Evolutionary conservation across 2,113 vertebrate genomes (phyloP).

Genomic region (Chionis minor): DNA sequence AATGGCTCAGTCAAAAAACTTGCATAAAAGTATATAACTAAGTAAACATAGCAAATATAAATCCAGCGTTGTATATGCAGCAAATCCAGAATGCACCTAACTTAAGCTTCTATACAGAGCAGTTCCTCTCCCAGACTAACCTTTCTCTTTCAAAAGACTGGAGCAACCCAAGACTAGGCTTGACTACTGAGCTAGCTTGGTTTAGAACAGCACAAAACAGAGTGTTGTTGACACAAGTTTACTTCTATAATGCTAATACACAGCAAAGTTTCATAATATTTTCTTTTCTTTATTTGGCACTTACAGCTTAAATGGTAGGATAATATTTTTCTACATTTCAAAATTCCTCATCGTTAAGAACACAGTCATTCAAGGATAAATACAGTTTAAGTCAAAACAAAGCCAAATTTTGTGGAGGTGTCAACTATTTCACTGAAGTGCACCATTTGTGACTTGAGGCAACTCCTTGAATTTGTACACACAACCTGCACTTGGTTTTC

Average conservation of each 20-base stretch:
- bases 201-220: background rate
- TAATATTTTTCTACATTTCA: background rate
- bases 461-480: background rate
- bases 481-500: background rate
- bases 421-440: background rate
- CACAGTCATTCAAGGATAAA: background rate
- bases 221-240: background rate
- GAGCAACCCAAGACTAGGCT: background rate
- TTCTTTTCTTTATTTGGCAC: background rate
- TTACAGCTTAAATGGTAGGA: background rate
- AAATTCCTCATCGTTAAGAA: background rate
- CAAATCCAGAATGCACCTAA: background rate
- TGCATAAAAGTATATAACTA: background rate
- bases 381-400: background rate
- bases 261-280: background rate
- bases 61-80: background rate
- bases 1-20: background rate
- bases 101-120: background rate
- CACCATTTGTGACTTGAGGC: background rate
- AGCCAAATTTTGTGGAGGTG: background rate
- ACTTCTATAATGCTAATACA: background rate
- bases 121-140: background rate
- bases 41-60: background rate
- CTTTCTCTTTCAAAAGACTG: background rate
- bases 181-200: background rate